Conservation (phyloP, 2,888 invertebrate genomes). For the Tenodera sinensis region DNA sequence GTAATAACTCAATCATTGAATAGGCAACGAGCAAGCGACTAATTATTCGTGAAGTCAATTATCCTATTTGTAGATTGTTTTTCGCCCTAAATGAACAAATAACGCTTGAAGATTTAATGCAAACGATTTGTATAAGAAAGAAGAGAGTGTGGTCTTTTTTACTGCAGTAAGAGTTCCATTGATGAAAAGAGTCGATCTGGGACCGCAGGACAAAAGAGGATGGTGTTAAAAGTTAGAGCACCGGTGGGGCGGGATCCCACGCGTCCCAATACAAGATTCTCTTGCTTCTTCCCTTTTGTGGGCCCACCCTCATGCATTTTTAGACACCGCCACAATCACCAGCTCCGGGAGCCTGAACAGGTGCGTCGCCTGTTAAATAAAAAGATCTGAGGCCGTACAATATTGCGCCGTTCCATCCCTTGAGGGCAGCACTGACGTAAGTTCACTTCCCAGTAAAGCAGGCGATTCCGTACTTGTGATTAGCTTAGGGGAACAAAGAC, state of each 20-base stretch:
- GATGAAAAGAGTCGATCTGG: background rate
- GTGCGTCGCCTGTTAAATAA: background rate
- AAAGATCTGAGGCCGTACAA: background rate
- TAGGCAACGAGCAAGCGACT: no score
- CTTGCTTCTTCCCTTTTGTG: background rate
- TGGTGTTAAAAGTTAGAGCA: background rate
- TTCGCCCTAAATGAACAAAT: no score
- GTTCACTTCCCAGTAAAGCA: background rate
- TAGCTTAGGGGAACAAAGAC: no score
- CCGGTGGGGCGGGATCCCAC: background rate
- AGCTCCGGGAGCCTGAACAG: background rate
- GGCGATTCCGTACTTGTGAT: no score
- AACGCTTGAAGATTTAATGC: no score
- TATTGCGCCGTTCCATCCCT: background rate
- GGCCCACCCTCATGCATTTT: background rate
- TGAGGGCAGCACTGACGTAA: background rate
- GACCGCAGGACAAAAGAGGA: background rate
- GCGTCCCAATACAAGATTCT: background rate
- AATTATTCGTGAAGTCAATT: no score
- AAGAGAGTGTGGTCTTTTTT: no score
- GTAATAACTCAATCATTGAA: no score
- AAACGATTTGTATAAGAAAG: no score
- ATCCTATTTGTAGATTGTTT: no score
- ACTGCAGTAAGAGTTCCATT: no score
- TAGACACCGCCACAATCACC: background rate